Evolutionary conservation across 2,797 vertebrate species (phyloP), one percentile per base, ranked within the genome.

Genomic region (Odontamblyopus rebecca): DNA sequence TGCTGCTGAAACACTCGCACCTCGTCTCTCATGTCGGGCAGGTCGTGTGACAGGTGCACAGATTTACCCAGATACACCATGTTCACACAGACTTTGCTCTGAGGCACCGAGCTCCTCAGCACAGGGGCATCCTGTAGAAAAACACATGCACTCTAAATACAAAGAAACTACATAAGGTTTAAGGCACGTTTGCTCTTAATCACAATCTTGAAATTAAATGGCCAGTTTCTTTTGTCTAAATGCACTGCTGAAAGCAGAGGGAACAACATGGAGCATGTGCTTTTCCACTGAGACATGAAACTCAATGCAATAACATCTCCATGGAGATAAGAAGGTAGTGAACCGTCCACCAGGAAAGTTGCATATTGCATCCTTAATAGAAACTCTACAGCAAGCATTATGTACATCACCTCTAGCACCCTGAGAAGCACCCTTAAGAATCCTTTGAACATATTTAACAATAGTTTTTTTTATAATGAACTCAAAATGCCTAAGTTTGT

Each of bases 1-100:
- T 99, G 96, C 35, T 99, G 98, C 83, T 99, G 97, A 69, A 95
- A 95, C 79, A 98, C 91, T 89, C 93, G 96, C 82, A 99, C 91
- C 73, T 99, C 97, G 16, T 98, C 96, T 78, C 91, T 93, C 79
- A 89, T 86, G 70, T 94, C 93, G 1, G 70, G 60, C 69, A 92
- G 69, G 53, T 94, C 89, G 0, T 92, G 92, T 41, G 93, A 93
- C 38, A 98, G 90, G 71, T 92, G 95, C 65, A 96, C 93, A 0
- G 86, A 90, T 92, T 96, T 97, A 4, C 98, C 97, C 61, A 94
- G 94, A 82, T 95, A 99, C 61, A 94, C 73, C 97, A 98, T 97
- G 80, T 92, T 96, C 70, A 98, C 88, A 1, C 77, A 71, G 12
- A 94, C 96, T 12, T 92, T 93, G 82, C 92, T 96, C 80, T 93